These are phyloP conservation scores for Drosophila pseudoananassae DNA, from an alignment of 1,140 invertebrate species.

Conservation along the genomic window DNA sequence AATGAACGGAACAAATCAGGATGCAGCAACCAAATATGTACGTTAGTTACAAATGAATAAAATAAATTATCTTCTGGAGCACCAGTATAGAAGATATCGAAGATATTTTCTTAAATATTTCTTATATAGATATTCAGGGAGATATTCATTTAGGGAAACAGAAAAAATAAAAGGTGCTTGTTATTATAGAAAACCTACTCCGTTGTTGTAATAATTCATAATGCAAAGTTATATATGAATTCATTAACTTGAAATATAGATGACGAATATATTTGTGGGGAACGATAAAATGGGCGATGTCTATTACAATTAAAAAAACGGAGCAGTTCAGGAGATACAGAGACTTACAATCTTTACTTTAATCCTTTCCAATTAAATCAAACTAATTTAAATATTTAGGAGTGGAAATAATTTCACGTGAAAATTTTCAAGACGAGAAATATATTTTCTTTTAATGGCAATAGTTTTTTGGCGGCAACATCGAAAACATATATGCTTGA, in stretches of 20 bases:
- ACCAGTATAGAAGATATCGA: constrained; percentile 7
- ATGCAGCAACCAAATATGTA: constrained; percentile 67
- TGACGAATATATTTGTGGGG: neutral
- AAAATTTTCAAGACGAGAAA: neutral
- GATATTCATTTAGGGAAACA: neutral
- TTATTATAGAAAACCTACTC: neutral
- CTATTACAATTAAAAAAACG: neutral
- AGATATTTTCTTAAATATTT: neutral
- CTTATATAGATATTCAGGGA: neutral
- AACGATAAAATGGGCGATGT: neutral
- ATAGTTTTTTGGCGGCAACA: constrained; percentile 32
- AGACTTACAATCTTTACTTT: neutral
- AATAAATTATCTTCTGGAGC: constrained; percentile 34
- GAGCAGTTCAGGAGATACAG: neutral
- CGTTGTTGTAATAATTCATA: neutral
- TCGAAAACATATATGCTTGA: constrained; percentile 42
- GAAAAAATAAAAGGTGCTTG: constrained; percentile 5
- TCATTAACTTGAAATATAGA: neutral
- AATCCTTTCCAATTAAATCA: neutral
- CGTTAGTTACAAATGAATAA: constrained; percentile 57
- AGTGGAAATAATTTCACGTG: neutral
- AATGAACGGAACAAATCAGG: constrained; percentile 68
- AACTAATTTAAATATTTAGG: neutral
- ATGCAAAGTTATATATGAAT: neutral
- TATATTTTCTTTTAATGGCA: constrained; percentile 18